These are phyloP conservation scores for Diplodus sargus DNA, from an alignment of 2,797 vertebrate species.

Conservation along the genomic window DNA sequence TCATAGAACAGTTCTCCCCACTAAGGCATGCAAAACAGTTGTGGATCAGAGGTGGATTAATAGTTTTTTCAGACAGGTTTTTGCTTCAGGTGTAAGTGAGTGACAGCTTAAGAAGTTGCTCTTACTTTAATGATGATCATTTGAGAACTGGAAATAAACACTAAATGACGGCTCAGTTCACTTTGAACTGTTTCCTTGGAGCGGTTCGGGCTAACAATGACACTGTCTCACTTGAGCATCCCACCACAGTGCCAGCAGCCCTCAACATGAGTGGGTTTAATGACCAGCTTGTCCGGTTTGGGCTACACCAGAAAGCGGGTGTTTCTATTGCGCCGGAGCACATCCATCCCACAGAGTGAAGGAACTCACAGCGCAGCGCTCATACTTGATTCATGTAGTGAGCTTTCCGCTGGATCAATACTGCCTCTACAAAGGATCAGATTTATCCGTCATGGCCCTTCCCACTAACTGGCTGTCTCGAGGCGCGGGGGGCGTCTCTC, in stretches of 20 bases:
- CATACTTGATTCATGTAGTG: conserved; percentile 80
- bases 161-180: background rate
- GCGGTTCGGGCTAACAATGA: too few species aligned
- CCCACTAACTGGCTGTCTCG: conserved; percentile 68
- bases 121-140: background rate
- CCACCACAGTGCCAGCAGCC: background rate
- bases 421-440: conserved; percentile 79
- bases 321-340: conserved; percentile 46
- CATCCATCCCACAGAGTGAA: conserved; percentile 57
- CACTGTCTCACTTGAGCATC: background rate
- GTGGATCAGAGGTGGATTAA: background rate
- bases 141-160: background rate
- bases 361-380: conserved; percentile 58
- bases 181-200: background rate
- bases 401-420: conserved; percentile 81
- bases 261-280: conserved; percentile 52
- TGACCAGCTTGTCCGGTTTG: conserved; percentile 48
- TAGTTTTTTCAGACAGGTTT: background rate
- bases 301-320: conserved; percentile 33
- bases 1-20: background rate
- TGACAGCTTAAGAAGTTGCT: background rate
- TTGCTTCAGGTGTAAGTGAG: background rate
- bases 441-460: conserved; percentile 78
- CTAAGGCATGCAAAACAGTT: background rate
- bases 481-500: conserved; percentile 39